Conservation (phyloP, 2,888 invertebrate species). For the Gari tellinella region DNA sequence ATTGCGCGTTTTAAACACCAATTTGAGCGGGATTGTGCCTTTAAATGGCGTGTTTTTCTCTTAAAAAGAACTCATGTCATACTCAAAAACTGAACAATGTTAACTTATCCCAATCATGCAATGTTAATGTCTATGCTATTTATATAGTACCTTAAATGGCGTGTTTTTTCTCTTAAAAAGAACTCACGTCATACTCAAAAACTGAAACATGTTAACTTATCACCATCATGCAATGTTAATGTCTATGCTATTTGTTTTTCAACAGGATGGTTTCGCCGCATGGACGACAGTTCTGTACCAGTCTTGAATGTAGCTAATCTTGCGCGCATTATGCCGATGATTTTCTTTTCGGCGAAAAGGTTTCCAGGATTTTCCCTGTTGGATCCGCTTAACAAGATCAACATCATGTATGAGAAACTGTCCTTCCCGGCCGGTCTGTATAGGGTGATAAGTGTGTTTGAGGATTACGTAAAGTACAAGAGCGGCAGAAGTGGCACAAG, state of each 20-base stretch:
- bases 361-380: conserved; percentile 59
- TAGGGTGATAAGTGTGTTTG: conserved; percentile 61
- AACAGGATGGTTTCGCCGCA: conserved; percentile 68
- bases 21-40: too few relatives aligned
- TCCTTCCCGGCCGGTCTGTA: conserved; percentile 65
- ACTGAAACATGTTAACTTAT: too few relatives aligned
- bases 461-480: conserved; percentile 69
- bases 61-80: too few relatives aligned
- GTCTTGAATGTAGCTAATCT: conserved; percentile 61
- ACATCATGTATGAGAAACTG: conserved; percentile 65
- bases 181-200: too few relatives aligned
- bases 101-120: too few relatives aligned
- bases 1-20: too few relatives aligned
- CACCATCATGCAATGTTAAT: too few relatives aligned
- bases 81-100: too few relatives aligned
- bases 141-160: too few relatives aligned
- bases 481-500: conserved; percentile 60
- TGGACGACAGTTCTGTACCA: conserved; percentile 64
- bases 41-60: too few relatives aligned
- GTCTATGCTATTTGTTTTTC: conserved; percentile 3
- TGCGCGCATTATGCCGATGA: conserved; percentile 67
- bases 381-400: conserved; percentile 55
- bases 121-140: too few relatives aligned
- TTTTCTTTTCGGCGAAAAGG: conserved; percentile 57
- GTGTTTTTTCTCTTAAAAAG: too few relatives aligned